Base-by-base conservation (phyloP, 2,797 vertebrate species). In the Lacerta bilineata region DNA sequence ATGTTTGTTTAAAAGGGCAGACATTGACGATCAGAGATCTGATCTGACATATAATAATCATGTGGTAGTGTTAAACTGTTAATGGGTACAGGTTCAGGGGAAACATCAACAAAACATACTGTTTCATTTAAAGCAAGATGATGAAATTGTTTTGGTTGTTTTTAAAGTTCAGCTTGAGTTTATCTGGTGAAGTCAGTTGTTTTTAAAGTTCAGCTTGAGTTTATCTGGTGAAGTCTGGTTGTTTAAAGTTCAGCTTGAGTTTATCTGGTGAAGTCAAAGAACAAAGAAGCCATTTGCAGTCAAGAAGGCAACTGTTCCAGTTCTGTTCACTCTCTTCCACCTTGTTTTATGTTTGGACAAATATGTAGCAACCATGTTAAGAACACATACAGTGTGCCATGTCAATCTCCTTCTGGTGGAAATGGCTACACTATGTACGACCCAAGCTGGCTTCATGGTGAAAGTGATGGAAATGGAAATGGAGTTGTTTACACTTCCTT, bases 1-100 rank as follows among this genome's bases (percentile, higher is more conserved):
- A 91, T 89, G 91, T 89, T 94, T 94, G 86, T 93, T 93, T 95
- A 94, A 95, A 94, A 90, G 84, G 88, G 90, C 86, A 27, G 87
- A 86, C 33, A 80, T 74, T 92, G 92, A 91, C 92, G 94, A 93
- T 92, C 87, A 90, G 89, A 89, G 87, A 17, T 85, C 91, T 85
- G 78, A 92, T 85, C 91, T 84, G 78, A 92, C 80, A 88, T 93
- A 69, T 29, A 95, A 89, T 93, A 93, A 95, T 94, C 89, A 93
- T 92, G 46, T 61, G 29, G 36, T 90, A 79, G 93, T 86, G 87
- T 88, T 88, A 64, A 86, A 90, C 11, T 84, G 64, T 7, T 0
- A 0, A 5, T 81, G 79, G 81, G 64, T 68, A 76, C 89, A 86
- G 23, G 0, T 1, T 17, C 1, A 18, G 68, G 1, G 27, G 9